These are phyloP conservation scores for Cinclus mexicanus DNA, from an alignment of 2,113 vertebrate genomes.

Conservation along the genomic window DNA sequence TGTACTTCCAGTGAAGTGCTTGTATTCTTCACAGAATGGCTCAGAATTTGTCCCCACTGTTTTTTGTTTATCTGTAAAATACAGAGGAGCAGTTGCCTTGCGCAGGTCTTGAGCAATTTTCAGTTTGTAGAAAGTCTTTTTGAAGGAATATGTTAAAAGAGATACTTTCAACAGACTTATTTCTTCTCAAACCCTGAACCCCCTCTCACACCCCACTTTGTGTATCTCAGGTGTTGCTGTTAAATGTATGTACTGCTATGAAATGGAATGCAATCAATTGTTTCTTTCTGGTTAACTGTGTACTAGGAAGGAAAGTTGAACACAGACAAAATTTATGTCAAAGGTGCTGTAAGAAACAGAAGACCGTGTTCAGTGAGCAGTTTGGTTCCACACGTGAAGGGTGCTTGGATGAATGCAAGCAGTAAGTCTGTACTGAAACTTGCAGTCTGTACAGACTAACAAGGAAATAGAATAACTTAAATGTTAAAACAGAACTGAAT, in stretches of 20 bases:
- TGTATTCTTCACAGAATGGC: not conserved
- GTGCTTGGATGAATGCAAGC: not conserved
- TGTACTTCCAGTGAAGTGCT: not conserved
- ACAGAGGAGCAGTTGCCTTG: not conserved
- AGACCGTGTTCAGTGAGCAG: not conserved
- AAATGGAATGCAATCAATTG: not conserved
- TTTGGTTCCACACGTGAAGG: not conserved
- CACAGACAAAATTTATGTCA: not conserved
- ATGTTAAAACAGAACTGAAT: not conserved
- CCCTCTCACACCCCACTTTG: rapidly evolving
- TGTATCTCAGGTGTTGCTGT: not conserved
- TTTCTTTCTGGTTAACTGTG: not conserved
- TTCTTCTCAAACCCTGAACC: not conserved
- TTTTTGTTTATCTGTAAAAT: not conserved
- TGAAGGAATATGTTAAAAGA: not conserved
- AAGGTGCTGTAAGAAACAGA: not conserved
- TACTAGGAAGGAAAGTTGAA: not conserved
- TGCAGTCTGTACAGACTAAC: not conserved
- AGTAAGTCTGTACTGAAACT: not conserved
- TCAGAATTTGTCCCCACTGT: not conserved
- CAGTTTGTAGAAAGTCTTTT: not conserved
- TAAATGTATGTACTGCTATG: not conserved
- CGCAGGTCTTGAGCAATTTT: not conserved
- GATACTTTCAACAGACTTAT: not conserved
- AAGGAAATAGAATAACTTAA: not conserved